Evolutionary conservation across 2,113 vertebrate genomes (phyloP).

Genomic region (Pelvicachromis taeniatus): DNA sequence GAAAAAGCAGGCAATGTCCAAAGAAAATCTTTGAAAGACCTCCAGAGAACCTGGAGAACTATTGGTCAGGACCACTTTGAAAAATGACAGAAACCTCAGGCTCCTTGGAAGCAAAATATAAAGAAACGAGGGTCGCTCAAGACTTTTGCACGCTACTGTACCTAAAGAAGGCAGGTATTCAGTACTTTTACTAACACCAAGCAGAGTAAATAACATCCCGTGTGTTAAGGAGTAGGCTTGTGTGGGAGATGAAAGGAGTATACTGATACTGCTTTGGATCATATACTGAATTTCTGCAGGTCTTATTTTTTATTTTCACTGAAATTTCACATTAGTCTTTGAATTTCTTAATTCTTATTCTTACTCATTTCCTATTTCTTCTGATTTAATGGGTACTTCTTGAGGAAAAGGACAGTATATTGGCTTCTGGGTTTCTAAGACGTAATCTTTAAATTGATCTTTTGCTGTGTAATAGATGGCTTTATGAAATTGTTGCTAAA

Average conservation of each 20-base stretch:
- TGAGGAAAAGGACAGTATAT: not conserved
- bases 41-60: not conserved
- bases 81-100: not conserved
- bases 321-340: rapidly evolving
- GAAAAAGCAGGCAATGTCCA: not conserved
- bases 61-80: not conserved
- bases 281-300: not conserved
- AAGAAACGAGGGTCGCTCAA: not conserved
- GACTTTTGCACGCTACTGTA: not conserved
- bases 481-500: not conserved
- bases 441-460: not conserved
- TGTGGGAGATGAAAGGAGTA: not conserved
- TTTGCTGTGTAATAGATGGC: not conserved
- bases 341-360: not conserved
- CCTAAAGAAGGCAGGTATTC: not conserved
- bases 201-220: not conserved
- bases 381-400: not conserved
- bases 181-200: not conserved
- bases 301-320: not conserved
- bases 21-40: not conserved
- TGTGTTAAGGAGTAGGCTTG: not conserved
- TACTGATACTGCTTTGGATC: not conserved
- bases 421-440: not conserved
- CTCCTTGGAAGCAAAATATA: not conserved
- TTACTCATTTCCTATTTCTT: not conserved